A percentile compares a stretch with the other conserved stretches of the same genome.
phyloP scores from a whole-genome alignment of 2,888 invertebrate genomes.

The Apantesis nais region DNA sequence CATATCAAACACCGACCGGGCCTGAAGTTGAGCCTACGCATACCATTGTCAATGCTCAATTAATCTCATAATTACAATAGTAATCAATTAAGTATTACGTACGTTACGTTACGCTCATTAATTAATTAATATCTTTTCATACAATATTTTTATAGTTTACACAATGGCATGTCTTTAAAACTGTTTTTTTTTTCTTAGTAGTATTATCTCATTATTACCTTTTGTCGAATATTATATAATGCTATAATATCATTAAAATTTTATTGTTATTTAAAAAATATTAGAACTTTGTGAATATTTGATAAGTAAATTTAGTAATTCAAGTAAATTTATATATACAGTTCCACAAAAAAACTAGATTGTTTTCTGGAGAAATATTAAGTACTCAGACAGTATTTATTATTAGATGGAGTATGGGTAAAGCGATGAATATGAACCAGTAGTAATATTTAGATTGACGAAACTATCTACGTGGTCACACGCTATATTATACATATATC shows the following conservation, averaged over 20 bases:
- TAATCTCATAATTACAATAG: conserved; percentile 39
- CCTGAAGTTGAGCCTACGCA: conserved; percentile 24
- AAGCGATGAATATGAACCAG: conserved; percentile 3
- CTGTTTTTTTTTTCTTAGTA: no score
- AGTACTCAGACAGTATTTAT: background rate
- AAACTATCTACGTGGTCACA: conserved; percentile 12
- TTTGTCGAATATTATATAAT: background rate
- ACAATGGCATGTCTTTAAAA: background rate
- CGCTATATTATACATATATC: conserved; percentile 21
- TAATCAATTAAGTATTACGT: conserved; percentile 30
- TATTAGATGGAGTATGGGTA: background rate
- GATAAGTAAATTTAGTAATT: no score
- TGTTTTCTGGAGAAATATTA: background rate
- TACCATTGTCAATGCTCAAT: conserved; percentile 27
- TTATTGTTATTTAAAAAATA: no score
- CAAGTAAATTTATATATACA: no score
- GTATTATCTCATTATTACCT: no score
- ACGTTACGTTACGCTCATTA: conserved; percentile 1
- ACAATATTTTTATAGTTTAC: conserved; percentile 12
- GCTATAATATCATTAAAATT: background rate
- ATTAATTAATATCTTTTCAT: conserved; percentile 26
- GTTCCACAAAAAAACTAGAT: no score
- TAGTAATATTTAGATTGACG: conserved; percentile 1
- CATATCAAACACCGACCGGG: conserved; percentile 33
- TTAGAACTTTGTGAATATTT: no score